These are phyloP conservation scores for Pachydiplax longipennis DNA, from an alignment of 2,888 invertebrate genomes.

Conservation along the genomic window DNA sequence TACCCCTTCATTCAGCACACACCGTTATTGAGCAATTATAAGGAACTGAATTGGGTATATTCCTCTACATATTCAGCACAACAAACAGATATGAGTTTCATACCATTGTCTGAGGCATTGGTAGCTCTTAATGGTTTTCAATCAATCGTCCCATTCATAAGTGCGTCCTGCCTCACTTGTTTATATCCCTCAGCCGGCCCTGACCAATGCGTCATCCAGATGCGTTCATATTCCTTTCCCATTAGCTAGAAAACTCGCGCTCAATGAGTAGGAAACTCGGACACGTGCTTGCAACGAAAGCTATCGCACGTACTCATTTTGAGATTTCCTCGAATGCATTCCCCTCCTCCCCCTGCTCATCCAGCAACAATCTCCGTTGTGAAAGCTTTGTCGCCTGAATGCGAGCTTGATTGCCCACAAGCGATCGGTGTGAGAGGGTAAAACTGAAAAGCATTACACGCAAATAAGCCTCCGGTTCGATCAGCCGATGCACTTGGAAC, in stretches of 20 bases:
- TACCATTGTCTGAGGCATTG: too few species aligned
- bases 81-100: too few species aligned
- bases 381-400: constrained; percentile 24
- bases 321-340: neutral
- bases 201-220: too few species aligned
- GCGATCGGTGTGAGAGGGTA: neutral
- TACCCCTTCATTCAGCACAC: too few species aligned
- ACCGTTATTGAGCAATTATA: too few species aligned
- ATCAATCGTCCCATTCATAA: too few species aligned
- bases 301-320: neutral
- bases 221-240: neutral
- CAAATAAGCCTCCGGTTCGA: constrained; percentile 15
- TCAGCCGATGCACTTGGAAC: constrained; percentile 1
- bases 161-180: too few species aligned
- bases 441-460: constrained; percentile 27
- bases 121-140: too few species aligned
- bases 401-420: constrained; percentile 10
- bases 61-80: too few species aligned
- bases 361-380: neutral
- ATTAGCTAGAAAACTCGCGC: neutral
- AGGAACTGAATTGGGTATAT: too few species aligned
- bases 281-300: neutral
- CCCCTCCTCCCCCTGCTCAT: neutral
- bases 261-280: neutral
- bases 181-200: too few species aligned